These are phyloP conservation scores for Metaphire vulgaris DNA, from an alignment of 1,140 invertebrate species.

Conservation along the genomic window DNA sequence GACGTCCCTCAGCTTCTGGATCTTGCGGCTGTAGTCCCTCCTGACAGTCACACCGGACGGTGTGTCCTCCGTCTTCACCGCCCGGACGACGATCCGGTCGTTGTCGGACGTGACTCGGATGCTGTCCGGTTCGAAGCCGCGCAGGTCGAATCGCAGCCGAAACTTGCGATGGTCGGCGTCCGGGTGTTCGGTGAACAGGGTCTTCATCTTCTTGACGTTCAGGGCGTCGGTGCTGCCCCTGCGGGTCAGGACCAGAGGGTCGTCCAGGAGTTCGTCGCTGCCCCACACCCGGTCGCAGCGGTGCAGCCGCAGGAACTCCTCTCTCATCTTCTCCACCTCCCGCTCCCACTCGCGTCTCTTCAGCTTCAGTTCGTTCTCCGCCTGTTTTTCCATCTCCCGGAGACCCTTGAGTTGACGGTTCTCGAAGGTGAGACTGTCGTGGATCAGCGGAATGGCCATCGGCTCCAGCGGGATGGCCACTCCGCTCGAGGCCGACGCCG, in stretches of 20 bases:
- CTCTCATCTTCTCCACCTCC: conserved; percentile 26
- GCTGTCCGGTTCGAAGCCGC: conserved; percentile 16
- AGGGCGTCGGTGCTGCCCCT: conserved; percentile 27
- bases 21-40: conserved; percentile 23
- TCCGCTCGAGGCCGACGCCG: conserved; percentile 9
- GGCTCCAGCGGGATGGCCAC: conserved; percentile 10
- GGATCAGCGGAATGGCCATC: conserved; percentile 23
- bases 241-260: conserved; percentile 26
- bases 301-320: conserved; percentile 30
- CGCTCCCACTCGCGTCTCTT: conserved; percentile 27
- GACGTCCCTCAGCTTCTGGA: conserved; percentile 25
- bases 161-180: conserved; percentile 18
- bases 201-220: conserved; percentile 28
- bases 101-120: conserved; percentile 24
- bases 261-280: conserved; percentile 23
- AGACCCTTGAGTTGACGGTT: conserved; percentile 14
- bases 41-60: neutral
- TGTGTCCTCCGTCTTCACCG: conserved; percentile 16
- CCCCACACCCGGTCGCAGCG: conserved; percentile 12
- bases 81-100: conserved; percentile 20
- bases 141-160: conserved; percentile 23
- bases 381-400: conserved; percentile 28
- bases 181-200: conserved; percentile 25
- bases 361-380: conserved; percentile 26
- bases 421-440: conserved; percentile 28